Conservation (phyloP, 2,113 vertebrate species). For the Amphiprion percula region DNA sequence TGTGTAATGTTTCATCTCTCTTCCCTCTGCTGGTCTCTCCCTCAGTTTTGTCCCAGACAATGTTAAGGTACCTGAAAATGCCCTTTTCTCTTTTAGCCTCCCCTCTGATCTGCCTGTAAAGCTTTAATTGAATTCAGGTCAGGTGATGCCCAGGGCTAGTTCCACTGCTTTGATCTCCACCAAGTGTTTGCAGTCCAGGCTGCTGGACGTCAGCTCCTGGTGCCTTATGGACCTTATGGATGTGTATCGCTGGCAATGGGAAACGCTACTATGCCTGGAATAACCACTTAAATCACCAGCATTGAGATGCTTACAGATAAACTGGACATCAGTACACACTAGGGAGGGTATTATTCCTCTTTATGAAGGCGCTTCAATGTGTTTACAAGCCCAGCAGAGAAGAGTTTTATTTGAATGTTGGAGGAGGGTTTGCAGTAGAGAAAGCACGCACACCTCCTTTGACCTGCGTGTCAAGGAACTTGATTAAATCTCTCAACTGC, state of each 20-base stretch:
- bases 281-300: slow-evolving; percentile 9
- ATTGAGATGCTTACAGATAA: background rate
- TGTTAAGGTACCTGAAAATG: slow-evolving; percentile 44
- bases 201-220: slow-evolving; percentile 55
- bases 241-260: slow-evolving; percentile 39
- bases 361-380: background rate
- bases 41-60: slow-evolving; percentile 54
- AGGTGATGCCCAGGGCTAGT: slow-evolving; percentile 76
- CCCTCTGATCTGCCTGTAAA: slow-evolving; percentile 80
- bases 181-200: slow-evolving; percentile 70
- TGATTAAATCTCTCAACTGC: background rate
- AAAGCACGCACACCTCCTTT: background rate
- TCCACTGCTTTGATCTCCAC: slow-evolving; percentile 79
- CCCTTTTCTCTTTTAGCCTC: slow-evolving; percentile 11
- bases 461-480: background rate
- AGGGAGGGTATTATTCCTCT: slow-evolving; percentile 5
- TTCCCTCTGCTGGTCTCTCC: slow-evolving; percentile 26
- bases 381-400: slow-evolving; percentile 20
- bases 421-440: slow-evolving; percentile 14
- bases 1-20: slow-evolving; percentile 58
- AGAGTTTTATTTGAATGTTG: background rate
- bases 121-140: slow-evolving; percentile 86
- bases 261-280: slow-evolving; percentile 4
- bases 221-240: slow-evolving; percentile 49
- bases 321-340: slow-evolving; percentile 1